phyloP scores from a whole-genome alignment of 2,113 vertebrate genomes.

The Strix uralensis region DNA sequence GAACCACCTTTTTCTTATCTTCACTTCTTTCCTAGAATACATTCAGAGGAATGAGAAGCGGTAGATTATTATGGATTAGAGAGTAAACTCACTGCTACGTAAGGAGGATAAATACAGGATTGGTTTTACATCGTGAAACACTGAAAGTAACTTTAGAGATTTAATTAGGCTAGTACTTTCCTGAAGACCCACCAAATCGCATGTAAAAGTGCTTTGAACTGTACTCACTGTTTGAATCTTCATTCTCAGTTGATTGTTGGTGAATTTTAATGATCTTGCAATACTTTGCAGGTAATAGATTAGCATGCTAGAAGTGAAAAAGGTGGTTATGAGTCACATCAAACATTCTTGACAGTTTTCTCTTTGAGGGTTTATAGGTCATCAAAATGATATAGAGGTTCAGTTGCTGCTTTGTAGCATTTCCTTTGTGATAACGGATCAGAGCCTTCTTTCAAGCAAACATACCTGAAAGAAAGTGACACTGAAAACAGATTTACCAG shows the following conservation, averaged over 20 bases:
- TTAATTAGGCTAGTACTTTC: background rate
- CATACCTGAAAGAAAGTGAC: background rate
- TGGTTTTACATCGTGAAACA: background rate
- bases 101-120: background rate
- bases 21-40: constrained; percentile 87
- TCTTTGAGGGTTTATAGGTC: background rate
- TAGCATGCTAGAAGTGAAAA: constrained; percentile 86
- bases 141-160: background rate
- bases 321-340: background rate
- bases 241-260: constrained; percentile 93
- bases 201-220: background rate
- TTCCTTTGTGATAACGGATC: background rate
- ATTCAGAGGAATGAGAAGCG: background rate
- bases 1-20: constrained; percentile 94
- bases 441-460: background rate
- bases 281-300: constrained; percentile 98
- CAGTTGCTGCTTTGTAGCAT: background rate
- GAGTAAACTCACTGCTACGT: background rate
- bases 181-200: background rate
- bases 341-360: background rate
- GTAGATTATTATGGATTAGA: background rate
- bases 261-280: constrained; percentile 93
- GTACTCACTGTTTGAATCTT: constrained; percentile 92
- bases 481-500: background rate
- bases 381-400: background rate